phyloP scores from a whole-genome alignment of 2,113 vertebrate species.

The Pimephales promelas region DNA sequence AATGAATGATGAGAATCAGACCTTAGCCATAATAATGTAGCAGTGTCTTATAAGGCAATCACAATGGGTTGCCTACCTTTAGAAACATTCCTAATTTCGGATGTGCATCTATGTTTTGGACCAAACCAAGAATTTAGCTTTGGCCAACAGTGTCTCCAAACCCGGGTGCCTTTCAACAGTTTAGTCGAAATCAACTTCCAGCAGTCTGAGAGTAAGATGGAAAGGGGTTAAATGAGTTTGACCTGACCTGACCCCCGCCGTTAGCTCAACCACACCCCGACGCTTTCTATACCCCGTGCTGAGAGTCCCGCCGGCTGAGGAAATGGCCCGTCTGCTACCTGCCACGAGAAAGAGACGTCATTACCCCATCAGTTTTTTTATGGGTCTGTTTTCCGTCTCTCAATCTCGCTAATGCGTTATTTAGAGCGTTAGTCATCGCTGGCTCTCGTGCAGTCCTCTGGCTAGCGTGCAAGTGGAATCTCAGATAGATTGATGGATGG shows the following conservation, averaged over 20 bases:
- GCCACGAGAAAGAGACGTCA: slow-evolving; percentile 25
- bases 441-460: slow-evolving; percentile 56
- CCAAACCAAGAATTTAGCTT: background rate
- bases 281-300: background rate
- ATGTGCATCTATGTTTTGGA: too few relatives aligned
- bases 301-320: background rate
- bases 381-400: slow-evolving; percentile 45
- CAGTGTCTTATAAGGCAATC: too few relatives aligned
- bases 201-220: slow-evolving; percentile 16
- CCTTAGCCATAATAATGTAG: too few relatives aligned
- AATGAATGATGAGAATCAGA: too few relatives aligned
- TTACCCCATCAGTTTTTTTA: slow-evolving; percentile 35
- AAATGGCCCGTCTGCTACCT: slow-evolving; percentile 27
- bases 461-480: slow-evolving; percentile 24
- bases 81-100: too few relatives aligned
- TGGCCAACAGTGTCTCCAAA: background rate
- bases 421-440: slow-evolving; percentile 65
- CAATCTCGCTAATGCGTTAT: slow-evolving; percentile 20
- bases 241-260: slow-evolving; percentile 4
- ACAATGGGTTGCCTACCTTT: too few relatives aligned
- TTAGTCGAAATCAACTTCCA: background rate
- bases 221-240: slow-evolving; percentile 13
- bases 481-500: background rate
- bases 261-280: background rate
- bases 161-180: background rate